Conservation (phyloP, 2,113 vertebrate species). For the Lasiurus borealis region DNA sequence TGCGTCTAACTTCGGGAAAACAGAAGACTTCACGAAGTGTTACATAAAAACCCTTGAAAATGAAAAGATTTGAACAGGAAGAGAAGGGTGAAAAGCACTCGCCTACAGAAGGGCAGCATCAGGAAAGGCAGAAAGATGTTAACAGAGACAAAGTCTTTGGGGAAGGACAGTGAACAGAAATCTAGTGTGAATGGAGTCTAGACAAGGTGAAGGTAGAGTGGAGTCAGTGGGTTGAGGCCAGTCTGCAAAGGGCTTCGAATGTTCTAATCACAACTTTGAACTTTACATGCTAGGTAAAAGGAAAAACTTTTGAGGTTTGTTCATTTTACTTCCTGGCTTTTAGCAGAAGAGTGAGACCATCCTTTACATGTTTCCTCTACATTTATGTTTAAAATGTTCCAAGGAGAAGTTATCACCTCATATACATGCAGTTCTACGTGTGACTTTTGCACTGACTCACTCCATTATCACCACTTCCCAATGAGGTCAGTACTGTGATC, state of each 20-base stretch:
- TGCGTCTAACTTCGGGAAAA: not conserved
- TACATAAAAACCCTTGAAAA: not conserved
- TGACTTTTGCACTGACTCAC: not conserved
- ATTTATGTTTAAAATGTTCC: not conserved
- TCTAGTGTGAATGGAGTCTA: not conserved
- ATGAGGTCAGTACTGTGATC: not conserved
- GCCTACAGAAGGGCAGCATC: not conserved
- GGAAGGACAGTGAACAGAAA: not conserved
- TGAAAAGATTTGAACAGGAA: not conserved
- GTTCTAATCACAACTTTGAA: not conserved
- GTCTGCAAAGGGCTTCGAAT: not conserved
- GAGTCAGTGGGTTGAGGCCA: not conserved
- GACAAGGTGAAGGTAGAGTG: fast-evolving
- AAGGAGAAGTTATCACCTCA: not conserved
- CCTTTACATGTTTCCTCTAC: not conserved
- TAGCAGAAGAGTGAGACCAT: not conserved
- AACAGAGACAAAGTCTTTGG: fast-evolving
- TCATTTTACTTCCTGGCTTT: not conserved
- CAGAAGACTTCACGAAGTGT: not conserved
- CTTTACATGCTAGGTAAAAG: not conserved
- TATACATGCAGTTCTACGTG: not conserved
- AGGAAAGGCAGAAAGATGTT: not conserved
- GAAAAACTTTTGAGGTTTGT: not conserved
- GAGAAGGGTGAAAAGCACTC: not conserved
- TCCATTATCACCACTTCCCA: not conserved